Base-by-base conservation (phyloP, 2,797 vertebrate genomes). In the Streptopelia turtur region DNA sequence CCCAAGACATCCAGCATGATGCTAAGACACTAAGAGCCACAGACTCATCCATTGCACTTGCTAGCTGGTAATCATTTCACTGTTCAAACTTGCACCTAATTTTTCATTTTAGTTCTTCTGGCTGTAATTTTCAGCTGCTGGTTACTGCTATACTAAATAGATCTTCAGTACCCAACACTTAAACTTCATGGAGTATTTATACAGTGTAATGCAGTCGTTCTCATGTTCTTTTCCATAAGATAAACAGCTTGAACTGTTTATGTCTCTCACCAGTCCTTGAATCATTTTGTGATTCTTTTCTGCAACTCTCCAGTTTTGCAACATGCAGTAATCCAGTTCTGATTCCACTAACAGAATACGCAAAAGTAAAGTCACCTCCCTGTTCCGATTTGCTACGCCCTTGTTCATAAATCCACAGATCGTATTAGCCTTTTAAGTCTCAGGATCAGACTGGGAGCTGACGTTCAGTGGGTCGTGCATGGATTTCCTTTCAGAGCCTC, bases 181-280 rank as follows among this genome's bases (percentile, higher is more conserved):
- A 68, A 87, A 93, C 35, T 86, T 80, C 77, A 70, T 2, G 0
- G 39, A 87, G 55, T 90, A 93, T 91, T 94, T 96, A 95, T 60
- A 93, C 28, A 89, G 79, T 45, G 59, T 63, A 83, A 90, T 74
- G 76, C 50, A 74, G 87, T 59, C 80, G 70, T 86, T 96, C 74
- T 72, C 66, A 13, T 30, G 18, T 72, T 92, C 79, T 91, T 94
- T 95, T 76, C 35, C 6, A 0, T 65, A 91, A 86, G 65, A 93
- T 94, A 93, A 96, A 95, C 90, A 92, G 53, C 91, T 52, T 64
- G 45, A 91, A 85, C 31, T 97, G 92, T 92, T 95, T 93, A 81
- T 85, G 57, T 88, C 82, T 94, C 82, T 94, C 39, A 81, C 63
- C 74, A 86, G 63, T 25, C 77, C 49, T 57, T 79, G 77, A 86